phyloP scores from a whole-genome alignment of 2,113 vertebrate genomes.

The Plestiodon gilberti region DNA sequence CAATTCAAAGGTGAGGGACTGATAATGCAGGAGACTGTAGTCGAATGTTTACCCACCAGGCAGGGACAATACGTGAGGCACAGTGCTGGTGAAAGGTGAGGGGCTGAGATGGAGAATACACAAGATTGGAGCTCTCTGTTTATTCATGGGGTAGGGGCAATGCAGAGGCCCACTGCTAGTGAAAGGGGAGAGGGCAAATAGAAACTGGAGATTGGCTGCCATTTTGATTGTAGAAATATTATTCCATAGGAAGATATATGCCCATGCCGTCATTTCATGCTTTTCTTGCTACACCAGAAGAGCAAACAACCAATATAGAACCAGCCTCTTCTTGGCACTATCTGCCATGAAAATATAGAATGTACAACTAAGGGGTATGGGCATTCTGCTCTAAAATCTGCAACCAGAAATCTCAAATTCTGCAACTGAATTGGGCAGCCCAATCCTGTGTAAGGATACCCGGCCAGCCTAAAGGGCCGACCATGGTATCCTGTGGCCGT shows the following conservation, averaged over 20 bases:
- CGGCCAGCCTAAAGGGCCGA: too few species aligned
- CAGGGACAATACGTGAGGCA: neutral
- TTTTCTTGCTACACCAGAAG: neutral
- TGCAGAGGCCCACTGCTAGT: fast-evolving
- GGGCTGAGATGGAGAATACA: neutral
- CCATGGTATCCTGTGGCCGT: too few species aligned
- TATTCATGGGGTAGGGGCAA: constrained; percentile 1
- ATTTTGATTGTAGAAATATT: neutral
- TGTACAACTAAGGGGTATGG: too few species aligned
- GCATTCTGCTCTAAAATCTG: too few species aligned
- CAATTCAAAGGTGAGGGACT: neutral
- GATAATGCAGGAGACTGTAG: neutral
- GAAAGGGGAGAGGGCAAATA: constrained; percentile 15
- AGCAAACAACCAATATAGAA: neutral
- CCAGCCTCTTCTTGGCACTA: neutral
- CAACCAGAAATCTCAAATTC: too few species aligned
- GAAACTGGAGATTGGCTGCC: neutral
- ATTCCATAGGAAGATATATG: neutral
- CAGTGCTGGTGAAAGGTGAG: constrained; percentile 8
- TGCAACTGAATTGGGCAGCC: too few species aligned
- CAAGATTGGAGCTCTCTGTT: neutral
- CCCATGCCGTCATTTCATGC: neutral
- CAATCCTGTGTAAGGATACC: too few species aligned
- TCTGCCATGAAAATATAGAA: too few species aligned
- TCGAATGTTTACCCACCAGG: fast-evolving